Conservation (phyloP, 2,113 vertebrate species). For the Pavo muticus region DNA sequence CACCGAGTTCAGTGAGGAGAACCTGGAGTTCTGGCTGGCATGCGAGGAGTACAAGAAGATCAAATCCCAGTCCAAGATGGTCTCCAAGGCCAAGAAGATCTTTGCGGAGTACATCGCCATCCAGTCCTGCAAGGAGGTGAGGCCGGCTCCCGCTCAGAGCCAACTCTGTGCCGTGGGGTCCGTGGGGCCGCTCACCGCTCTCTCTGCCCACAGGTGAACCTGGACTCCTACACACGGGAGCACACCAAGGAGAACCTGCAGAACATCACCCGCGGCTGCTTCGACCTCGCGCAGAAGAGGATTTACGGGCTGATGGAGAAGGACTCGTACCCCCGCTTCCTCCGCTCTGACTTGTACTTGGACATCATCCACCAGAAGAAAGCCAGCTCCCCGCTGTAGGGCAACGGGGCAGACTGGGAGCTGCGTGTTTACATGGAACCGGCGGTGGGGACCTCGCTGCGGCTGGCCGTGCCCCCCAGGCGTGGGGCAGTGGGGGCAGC, state of each 20-base stretch:
- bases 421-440: conserved; percentile 64
- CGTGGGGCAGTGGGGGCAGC: conserved; percentile 44
- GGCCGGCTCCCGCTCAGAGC: fast-evolving
- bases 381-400: conserved; percentile 85
- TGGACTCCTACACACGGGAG: conserved; percentile 95
- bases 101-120: conserved; percentile 95
- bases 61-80: conserved; percentile 98
- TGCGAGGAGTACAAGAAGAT: conserved; percentile 98
- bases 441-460: neutral
- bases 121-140: conserved; percentile 99
- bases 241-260: conserved; percentile 97
- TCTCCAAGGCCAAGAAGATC: conserved; percentile 96
- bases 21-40: conserved; percentile 98
- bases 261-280: conserved; percentile 90
- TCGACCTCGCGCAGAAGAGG: conserved; percentile 94
- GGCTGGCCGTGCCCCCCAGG: neutral
- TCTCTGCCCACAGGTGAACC: conserved; percentile 87
- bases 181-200: neutral
- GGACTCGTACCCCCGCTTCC: conserved; percentile 97
- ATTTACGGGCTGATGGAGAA: conserved; percentile 99
- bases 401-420: conserved; percentile 64
- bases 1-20: conserved; percentile 98
- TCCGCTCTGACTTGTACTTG: conserved; percentile 96
- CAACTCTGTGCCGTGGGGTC: fast-evolving
- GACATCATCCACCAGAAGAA: conserved; percentile 98